A percentile compares a stretch with the other conserved stretches of the same genome.
Evolutionary conservation across 2,888 invertebrate species (phyloP).

Genomic region (Epirrhoe tristata): DNA sequence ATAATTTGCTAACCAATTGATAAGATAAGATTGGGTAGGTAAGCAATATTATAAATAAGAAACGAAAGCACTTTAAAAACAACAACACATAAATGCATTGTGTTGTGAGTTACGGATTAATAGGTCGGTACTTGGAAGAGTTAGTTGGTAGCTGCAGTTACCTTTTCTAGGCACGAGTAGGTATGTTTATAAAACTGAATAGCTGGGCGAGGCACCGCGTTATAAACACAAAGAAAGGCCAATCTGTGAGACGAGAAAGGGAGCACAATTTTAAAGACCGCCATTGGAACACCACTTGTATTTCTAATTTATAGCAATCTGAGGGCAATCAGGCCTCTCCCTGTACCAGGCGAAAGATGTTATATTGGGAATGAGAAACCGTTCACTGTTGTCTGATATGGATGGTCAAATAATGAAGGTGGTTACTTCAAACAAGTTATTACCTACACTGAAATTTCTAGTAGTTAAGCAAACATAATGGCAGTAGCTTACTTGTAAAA

Average conservation of each 20-base stretch:
- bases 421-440: conserved; percentile 51
- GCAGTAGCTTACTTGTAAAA: conserved; percentile 47
- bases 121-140: background rate
- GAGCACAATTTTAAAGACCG: conserved; percentile 80
- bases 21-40: no score
- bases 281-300: conserved; percentile 75
- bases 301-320: conserved; percentile 83
- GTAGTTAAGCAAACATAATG: conserved; percentile 50
- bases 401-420: conserved; percentile 60
- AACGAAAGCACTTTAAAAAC: background rate
- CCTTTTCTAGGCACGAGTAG: background rate
- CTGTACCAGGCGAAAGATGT: conserved; percentile 74
- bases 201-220: conserved; percentile 59
- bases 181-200: conserved; percentile 40
- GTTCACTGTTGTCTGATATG: conserved; percentile 67
- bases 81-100: background rate
- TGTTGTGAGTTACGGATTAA: conserved; percentile 6
- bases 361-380: conserved; percentile 74
- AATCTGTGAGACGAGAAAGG: conserved; percentile 81
- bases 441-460: conserved; percentile 55
- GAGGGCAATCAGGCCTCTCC: conserved; percentile 77
- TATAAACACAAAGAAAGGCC: conserved; percentile 78
- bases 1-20: no score
- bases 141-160: background rate
- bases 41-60: no score